These are phyloP conservation scores for Marasmarcha lunaedactyla DNA, from an alignment of 2,888 invertebrate species.

Conservation along the genomic window DNA sequence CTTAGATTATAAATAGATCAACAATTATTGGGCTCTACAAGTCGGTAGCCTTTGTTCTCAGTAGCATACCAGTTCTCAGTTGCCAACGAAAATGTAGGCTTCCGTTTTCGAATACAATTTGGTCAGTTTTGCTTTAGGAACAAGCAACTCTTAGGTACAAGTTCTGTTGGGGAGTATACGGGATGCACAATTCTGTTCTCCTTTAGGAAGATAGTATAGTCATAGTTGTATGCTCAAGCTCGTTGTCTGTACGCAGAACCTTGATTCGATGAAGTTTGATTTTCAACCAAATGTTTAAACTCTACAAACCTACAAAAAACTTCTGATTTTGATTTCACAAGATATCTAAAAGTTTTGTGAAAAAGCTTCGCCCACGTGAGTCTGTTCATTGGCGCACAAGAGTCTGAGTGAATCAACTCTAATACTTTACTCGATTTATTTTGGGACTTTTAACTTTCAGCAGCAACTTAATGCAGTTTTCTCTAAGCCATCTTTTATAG, in stretches of 20 bases:
- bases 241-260: not conserved
- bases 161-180: not conserved
- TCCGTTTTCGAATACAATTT: too few relatives aligned
- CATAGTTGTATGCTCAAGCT: not conserved
- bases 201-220: not conserved
- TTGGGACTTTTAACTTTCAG: not conserved
- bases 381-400: too few relatives aligned
- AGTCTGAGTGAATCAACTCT: not conserved
- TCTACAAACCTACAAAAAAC: not conserved
- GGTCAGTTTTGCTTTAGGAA: not conserved
- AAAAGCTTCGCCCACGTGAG: too few relatives aligned
- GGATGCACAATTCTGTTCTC: not conserved
- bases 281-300: not conserved
- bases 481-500: not conserved
- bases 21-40: too few relatives aligned
- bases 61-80: too few relatives aligned
- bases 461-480: not conserved
- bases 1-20: too few relatives aligned
- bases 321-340: slow-evolving; percentile 2
- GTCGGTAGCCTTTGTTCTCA: too few relatives aligned
- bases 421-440: not conserved
- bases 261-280: not conserved
- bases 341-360: slow-evolving; percentile 3
- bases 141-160: not conserved
- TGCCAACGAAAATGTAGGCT: not conserved